A percentile compares a stretch with the other conserved stretches of the same genome.
Evolutionary conservation across 2,113 vertebrate species (phyloP).

Genomic region (Percina caprodes): DNA sequence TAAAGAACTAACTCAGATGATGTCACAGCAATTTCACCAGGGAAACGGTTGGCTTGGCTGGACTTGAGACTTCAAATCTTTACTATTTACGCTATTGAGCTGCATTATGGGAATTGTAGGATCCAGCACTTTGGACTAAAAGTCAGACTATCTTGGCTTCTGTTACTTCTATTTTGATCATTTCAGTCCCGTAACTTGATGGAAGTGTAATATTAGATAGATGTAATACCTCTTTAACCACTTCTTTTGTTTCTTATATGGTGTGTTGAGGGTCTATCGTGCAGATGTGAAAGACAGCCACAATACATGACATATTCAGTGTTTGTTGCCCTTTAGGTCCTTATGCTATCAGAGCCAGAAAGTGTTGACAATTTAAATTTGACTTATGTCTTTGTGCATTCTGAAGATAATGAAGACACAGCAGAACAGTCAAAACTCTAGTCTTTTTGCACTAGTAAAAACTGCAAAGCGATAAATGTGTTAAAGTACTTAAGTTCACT

Average conservation of each 20-base stretch:
- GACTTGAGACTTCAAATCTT: background rate
- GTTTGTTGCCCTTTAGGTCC: background rate
- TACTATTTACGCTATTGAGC: background rate
- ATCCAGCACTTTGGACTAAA: background rate
- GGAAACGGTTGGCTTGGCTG: background rate
- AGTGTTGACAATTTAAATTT: background rate
- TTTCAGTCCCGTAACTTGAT: background rate
- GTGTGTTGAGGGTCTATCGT: background rate
- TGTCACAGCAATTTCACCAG: background rate
- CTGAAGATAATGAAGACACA: background rate
- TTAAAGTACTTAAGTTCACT: constrained; percentile 3
- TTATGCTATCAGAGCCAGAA: background rate
- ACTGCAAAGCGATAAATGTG: constrained; percentile 17
- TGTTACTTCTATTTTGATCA: background rate
- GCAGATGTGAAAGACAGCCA: constrained; percentile 26
- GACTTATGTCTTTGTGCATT: constrained; percentile 4
- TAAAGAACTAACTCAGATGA: background rate
- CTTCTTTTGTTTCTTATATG: background rate
- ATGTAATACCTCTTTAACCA: background rate
- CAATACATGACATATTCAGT: background rate
- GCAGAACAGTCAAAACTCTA: background rate
- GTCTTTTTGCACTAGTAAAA: background rate
- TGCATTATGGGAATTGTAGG: background rate
- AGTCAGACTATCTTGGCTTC: background rate
- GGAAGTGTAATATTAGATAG: background rate